phyloP scores from a whole-genome alignment of 2,797 vertebrate genomes.

The Vespertilio murinus region DNA sequence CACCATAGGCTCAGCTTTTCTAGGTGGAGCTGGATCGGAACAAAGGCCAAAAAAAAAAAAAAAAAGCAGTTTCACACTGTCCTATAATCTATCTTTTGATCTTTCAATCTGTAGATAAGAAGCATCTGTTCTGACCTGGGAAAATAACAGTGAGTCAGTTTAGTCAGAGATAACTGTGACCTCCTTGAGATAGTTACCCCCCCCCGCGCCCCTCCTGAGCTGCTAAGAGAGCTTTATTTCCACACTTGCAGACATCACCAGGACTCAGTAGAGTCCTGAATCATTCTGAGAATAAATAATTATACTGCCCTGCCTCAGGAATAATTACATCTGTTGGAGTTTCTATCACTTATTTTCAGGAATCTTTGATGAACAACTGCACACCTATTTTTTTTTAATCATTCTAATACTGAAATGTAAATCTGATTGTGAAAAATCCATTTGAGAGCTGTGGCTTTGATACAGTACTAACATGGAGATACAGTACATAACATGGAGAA shows the following conservation, averaged over 20 bases:
- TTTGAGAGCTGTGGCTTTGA: slow-evolving; percentile 25
- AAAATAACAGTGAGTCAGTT: neutral
- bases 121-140: neutral
- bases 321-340: slow-evolving; percentile 38
- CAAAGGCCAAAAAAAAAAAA: neutral
- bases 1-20: neutral
- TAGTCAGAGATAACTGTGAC: slow-evolving; percentile 29
- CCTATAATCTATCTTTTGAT: slow-evolving; percentile 7
- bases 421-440: slow-evolving; percentile 44
- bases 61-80: neutral
- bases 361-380: slow-evolving; percentile 36
- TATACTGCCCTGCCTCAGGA: neutral
- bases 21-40: neutral
- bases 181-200: slow-evolving; percentile 23
- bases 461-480: neutral
- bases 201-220: neutral
- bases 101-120: neutral
- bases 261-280: neutral
- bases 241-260: slow-evolving; percentile 50
- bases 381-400: slow-evolving; percentile 57
- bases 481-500: neutral
- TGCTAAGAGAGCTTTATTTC: slow-evolving; percentile 50
- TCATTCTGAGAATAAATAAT: slow-evolving; percentile 51
- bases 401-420: slow-evolving; percentile 18
- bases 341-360: slow-evolving; percentile 44